phyloP scores from a whole-genome alignment of 2,888 invertebrate species.

The Aspidiotus destructor region DNA sequence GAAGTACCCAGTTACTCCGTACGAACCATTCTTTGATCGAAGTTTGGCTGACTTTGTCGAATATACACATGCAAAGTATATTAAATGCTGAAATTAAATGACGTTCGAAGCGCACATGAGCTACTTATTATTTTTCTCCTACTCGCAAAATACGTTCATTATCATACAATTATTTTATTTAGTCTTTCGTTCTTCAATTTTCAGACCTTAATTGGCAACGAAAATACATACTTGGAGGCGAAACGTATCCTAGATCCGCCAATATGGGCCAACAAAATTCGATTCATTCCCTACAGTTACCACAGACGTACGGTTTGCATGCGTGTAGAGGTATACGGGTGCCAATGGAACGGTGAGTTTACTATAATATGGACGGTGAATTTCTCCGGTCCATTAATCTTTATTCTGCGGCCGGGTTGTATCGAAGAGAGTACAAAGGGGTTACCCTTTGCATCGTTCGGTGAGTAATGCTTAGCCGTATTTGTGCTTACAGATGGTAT shows the following conservation, averaged over 20 bases:
- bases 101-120: no score
- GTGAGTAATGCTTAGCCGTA: not conserved
- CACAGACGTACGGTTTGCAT: slow-evolving; percentile 80
- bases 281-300: slow-evolving; percentile 75
- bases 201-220: slow-evolving; percentile 73
- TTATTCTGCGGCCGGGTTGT: no score
- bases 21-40: no score
- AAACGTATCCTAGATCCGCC: slow-evolving; percentile 69
- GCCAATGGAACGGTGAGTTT: slow-evolving; percentile 62
- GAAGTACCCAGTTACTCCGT: no score
- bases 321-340: slow-evolving; percentile 83
- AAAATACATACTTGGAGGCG: slow-evolving; percentile 73
- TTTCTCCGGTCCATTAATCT: no score
- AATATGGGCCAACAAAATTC: slow-evolving; percentile 72
- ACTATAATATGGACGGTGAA: no score
- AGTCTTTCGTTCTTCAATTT: slow-evolving; percentile 36
- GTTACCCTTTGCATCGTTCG: no score
- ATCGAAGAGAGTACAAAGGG: no score
- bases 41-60: no score
- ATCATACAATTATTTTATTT: slow-evolving; percentile 13
- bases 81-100: no score
- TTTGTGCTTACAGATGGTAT: slow-evolving; percentile 57
- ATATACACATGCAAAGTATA: no score
- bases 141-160: not conserved
- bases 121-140: no score